Percentiles rank a stretch among this genome's conserved stretches.
Evolutionary conservation across 2,888 invertebrate genomes (phyloP).

Genomic region (Calliopum simillimum): DNA sequence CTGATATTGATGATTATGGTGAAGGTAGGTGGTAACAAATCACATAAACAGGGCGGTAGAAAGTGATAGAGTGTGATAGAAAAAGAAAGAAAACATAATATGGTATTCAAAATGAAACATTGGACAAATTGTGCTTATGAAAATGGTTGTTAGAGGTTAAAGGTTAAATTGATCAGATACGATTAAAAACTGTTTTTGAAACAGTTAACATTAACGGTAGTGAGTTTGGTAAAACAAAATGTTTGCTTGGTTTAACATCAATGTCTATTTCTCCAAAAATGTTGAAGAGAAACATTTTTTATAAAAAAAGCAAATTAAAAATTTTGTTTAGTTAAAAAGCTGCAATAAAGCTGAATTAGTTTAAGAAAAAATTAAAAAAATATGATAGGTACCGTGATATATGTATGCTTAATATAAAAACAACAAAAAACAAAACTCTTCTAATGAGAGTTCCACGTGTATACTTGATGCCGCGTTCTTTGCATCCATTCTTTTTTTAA

Average conservation of each 20-base stretch:
- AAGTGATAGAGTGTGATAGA: too few species aligned
- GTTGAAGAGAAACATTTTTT: neutral
- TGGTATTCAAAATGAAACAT: neutral
- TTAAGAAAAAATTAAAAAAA: too few species aligned
- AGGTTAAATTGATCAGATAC: neutral
- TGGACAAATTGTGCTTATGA: neutral
- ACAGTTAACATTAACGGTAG: too few species aligned
- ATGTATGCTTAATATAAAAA: neutral
- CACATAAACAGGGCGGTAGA: too few species aligned
- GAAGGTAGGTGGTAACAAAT: conserved; percentile 25
- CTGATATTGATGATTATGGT: conserved; percentile 46
- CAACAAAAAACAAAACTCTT: neutral
- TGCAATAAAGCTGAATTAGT: neutral
- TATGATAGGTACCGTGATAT: neutral
- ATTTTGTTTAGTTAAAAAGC: neutral
- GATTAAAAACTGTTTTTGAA: neutral
- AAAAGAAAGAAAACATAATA: neutral
- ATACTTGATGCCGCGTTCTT: too few species aligned
- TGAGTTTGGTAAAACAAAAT: too few species aligned
- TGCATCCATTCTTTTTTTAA: too few species aligned
- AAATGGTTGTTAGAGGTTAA: neutral
- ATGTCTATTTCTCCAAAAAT: neutral
- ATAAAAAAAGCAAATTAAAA: conserved; percentile 5
- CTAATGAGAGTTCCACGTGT: too few species aligned
- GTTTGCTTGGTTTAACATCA: too few species aligned